phyloP scores from a whole-genome alignment of 2,888 invertebrate species.

The Athalia rosae region DNA sequence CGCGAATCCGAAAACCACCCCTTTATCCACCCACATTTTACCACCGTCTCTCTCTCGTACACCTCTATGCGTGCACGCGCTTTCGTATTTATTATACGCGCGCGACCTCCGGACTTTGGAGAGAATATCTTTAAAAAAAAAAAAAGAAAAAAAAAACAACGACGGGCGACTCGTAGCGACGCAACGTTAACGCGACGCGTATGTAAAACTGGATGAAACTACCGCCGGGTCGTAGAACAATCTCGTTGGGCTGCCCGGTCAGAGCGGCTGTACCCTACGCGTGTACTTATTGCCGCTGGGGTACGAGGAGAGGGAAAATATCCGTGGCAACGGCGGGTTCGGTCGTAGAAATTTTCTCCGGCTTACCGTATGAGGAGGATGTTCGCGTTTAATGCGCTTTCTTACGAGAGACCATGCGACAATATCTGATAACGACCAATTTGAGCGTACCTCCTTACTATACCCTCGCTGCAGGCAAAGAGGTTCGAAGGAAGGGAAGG shows the following conservation, averaged over 20 bases:
- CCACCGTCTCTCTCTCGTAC: background rate
- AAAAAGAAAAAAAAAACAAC: no score
- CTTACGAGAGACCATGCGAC: constrained; percentile 33
- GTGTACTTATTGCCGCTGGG: background rate
- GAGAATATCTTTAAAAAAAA: background rate
- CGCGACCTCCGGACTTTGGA: background rate
- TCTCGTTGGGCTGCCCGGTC: background rate
- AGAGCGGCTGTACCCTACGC: no score
- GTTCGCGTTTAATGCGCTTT: constrained; percentile 31
- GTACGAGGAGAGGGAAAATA: background rate
- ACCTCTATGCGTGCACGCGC: background rate
- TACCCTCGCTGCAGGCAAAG: constrained; percentile 14
- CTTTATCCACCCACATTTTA: background rate
- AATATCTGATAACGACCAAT: constrained; percentile 42
- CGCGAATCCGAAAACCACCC: constrained; percentile 15
- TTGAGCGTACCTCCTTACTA: no score
- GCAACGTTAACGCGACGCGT: no score
- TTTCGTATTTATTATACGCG: background rate
- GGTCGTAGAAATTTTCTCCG: background rate
- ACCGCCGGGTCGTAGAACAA: background rate
- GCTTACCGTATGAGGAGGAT: background rate
- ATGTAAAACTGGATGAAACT: background rate
- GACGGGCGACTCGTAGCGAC: background rate
- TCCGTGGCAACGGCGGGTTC: background rate
- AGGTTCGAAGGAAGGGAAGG: constrained; percentile 12